Percentiles rank a stretch among this genome's conserved stretches.
These are phyloP conservation scores for Monodelphis domestica DNA, from an alignment of 2,797 vertebrate genomes.

Conservation along the genomic window DNA sequence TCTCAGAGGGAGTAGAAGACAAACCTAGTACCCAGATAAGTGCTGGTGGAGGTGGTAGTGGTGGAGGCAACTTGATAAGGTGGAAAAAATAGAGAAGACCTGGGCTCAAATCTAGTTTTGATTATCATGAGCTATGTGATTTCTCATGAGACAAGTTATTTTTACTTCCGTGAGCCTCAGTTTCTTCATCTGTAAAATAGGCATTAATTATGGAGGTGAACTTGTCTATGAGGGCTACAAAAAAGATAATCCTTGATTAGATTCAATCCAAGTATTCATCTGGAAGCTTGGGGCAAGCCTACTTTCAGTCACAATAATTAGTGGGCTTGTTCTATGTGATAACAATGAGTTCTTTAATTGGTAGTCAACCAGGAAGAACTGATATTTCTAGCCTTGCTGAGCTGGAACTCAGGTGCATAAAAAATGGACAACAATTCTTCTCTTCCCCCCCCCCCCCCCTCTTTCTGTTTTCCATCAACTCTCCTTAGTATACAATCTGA, in stretches of 20 bases:
- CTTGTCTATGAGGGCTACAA: not conserved
- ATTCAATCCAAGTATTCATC: not conserved
- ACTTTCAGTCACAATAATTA: not conserved
- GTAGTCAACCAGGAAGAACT: not conserved
- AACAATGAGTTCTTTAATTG: not conserved
- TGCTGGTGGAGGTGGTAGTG: not conserved
- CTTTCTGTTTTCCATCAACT: not conserved
- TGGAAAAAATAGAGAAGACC: not conserved
- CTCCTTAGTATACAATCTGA: not conserved
- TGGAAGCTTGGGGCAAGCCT: not conserved
- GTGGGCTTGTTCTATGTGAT: not conserved
- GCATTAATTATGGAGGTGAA: not conserved
- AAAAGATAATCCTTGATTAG: not conserved
- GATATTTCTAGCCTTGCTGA: not conserved
- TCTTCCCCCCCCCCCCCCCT: not conserved
- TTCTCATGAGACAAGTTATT: not conserved
- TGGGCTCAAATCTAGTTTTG: not conserved
- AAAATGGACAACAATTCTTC: not conserved
- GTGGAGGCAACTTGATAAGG: not conserved
- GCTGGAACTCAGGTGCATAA: not conserved
- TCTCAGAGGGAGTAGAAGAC: not conserved
- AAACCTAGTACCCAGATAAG: not conserved
- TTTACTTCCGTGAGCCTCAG: conserved; percentile 22
- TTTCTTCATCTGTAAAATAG: not conserved
- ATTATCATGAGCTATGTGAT: conserved; percentile 18